These are phyloP conservation scores for Anoplopoma fimbria DNA, from an alignment of 2,113 vertebrate species.

Conservation along the genomic window DNA sequence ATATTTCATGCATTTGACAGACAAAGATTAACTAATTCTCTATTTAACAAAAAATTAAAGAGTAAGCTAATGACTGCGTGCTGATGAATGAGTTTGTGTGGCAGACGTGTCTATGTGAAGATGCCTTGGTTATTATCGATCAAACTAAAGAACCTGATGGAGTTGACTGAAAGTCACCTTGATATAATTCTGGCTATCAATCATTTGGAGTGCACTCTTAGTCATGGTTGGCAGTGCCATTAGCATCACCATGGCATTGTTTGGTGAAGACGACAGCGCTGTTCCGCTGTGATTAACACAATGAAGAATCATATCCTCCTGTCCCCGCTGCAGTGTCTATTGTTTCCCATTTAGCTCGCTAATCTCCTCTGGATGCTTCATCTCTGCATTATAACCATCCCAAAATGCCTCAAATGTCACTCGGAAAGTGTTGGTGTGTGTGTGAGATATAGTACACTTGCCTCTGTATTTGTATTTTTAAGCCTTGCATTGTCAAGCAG, in stretches of 20 bases:
- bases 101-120: slow-evolving; percentile 68
- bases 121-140: slow-evolving; percentile 83
- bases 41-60: slow-evolving; percentile 54
- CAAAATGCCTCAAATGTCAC: slow-evolving; percentile 72
- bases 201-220: slow-evolving; percentile 76
- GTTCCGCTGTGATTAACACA: slow-evolving; percentile 81
- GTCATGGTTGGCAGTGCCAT: slow-evolving; percentile 83
- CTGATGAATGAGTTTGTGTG: slow-evolving; percentile 77
- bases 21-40: slow-evolving; percentile 40
- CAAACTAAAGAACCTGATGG: slow-evolving; percentile 81
- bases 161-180: slow-evolving; percentile 86
- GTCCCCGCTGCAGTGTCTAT: slow-evolving; percentile 67
- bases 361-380: slow-evolving; percentile 74
- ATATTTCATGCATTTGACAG: slow-evolving; percentile 10
- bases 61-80: slow-evolving; percentile 55
- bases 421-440: slow-evolving; percentile 54
- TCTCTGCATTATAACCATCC: slow-evolving; percentile 62
- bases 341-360: slow-evolving; percentile 74
- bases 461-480: slow-evolving; percentile 63
- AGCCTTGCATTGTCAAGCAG: slow-evolving; percentile 61
- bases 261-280: slow-evolving; percentile 77
- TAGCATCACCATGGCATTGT: slow-evolving; percentile 82
- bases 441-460: slow-evolving; percentile 40
- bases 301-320: slow-evolving; percentile 76
- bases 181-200: slow-evolving; percentile 84